A percentile compares a stretch with the other conserved stretches of the same genome.
Evolutionary conservation across 1,140 invertebrate species (phyloP).

Genomic region (Penaeus japonicus): DNA sequence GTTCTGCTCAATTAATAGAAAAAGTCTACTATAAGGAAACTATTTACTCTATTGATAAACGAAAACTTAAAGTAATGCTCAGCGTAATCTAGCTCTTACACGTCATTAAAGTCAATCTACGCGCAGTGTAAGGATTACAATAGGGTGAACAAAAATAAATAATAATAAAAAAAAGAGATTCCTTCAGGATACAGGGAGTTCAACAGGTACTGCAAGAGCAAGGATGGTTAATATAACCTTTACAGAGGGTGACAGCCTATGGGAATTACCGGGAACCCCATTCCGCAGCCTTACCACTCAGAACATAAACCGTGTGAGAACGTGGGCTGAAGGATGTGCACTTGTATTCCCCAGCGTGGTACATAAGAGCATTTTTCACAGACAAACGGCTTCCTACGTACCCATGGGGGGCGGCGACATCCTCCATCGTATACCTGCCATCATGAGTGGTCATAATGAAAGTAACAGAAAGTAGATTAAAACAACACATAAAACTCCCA

Average conservation of each 20-base stretch:
- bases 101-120: too few relatives aligned
- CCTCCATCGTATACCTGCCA: conserved; percentile 47
- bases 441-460: conserved; percentile 34
- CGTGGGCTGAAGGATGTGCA: conserved; percentile 43
- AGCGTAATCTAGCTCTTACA: too few relatives aligned
- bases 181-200: neutral
- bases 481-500: neutral
- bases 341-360: conserved; percentile 52
- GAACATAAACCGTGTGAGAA: conserved; percentile 40
- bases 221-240: neutral
- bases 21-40: too few relatives aligned
- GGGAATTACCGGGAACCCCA: neutral
- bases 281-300: conserved; percentile 47
- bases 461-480: neutral
- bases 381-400: conserved; percentile 34
- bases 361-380: conserved; percentile 45
- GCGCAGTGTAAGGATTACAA: too few relatives aligned
- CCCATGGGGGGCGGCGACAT: neutral
- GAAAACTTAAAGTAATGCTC: too few relatives aligned
- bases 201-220: neutral
- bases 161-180: neutral
- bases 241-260: conserved; percentile 24
- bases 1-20: too few relatives aligned
- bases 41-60: too few relatives aligned
- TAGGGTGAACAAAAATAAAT: neutral